Conservation (phyloP, 2,888 invertebrate species). For the Drosophila anceps region DNA sequence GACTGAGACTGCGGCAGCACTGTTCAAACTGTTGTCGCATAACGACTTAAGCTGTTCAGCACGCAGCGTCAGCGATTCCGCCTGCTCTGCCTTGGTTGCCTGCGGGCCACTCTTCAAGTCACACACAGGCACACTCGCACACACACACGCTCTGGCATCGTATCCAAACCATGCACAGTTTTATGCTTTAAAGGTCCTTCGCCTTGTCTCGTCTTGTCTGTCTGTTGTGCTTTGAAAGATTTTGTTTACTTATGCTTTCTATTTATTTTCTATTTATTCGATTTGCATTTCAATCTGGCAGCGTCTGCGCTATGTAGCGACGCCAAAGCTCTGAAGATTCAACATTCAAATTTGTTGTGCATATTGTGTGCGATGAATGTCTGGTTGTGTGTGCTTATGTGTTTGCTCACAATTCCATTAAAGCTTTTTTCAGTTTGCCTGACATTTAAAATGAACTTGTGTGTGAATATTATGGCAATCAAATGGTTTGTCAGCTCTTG, state of each 20-base stretch:
- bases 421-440: slow-evolving; percentile 31
- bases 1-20: slow-evolving; percentile 19
- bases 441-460: slow-evolving; percentile 35
- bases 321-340: slow-evolving; percentile 54
- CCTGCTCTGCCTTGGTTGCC: slow-evolving; percentile 35
- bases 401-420: slow-evolving; percentile 42
- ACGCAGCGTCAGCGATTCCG: slow-evolving; percentile 73
- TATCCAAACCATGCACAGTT: slow-evolving; percentile 22
- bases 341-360: slow-evolving; percentile 63
- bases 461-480: slow-evolving; percentile 37
- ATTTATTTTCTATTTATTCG: slow-evolving; percentile 81
- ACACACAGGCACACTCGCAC: slow-evolving; percentile 48
- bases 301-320: slow-evolving; percentile 52
- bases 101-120: slow-evolving; percentile 47
- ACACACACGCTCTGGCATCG: slow-evolving; percentile 14
- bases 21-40: slow-evolving; percentile 64
- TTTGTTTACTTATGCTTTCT: slow-evolving; percentile 69
- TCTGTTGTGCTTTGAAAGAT: slow-evolving; percentile 26
- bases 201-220: slow-evolving; percentile 10
- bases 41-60: slow-evolving; percentile 78
- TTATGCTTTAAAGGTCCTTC: slow-evolving; percentile 56
- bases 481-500: slow-evolving; percentile 51
- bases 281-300: slow-evolving; percentile 75
- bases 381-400: slow-evolving; percentile 5
- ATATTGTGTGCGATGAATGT: slow-evolving; percentile 1